Evolutionary conservation across 1,140 invertebrate species (phyloP).

Genomic region (Papilio glaucus): DNA sequence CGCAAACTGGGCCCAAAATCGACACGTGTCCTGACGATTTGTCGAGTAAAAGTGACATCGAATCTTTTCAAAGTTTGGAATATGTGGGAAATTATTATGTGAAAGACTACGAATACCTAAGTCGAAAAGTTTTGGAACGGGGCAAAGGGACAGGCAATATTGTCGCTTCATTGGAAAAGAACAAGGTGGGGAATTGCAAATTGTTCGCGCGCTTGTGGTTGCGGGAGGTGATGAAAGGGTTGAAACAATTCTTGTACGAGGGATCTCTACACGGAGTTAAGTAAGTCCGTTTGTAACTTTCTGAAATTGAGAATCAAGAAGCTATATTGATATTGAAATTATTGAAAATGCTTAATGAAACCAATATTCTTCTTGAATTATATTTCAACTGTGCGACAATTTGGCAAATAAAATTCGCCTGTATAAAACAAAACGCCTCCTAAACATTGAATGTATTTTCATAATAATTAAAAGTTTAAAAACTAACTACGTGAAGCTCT

Average conservation of each 20-base stretch:
- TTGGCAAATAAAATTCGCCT: too few species aligned
- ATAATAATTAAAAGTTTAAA: too few species aligned
- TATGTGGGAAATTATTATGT: constrained; percentile 65
- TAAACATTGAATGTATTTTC: too few species aligned
- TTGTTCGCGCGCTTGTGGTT: constrained; percentile 63
- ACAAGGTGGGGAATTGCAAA: constrained; percentile 45
- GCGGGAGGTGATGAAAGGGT: constrained; percentile 60
- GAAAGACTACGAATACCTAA: constrained; percentile 70
- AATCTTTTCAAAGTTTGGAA: constrained; percentile 33
- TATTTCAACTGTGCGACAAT: too few species aligned
- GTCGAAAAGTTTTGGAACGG: constrained; percentile 50
- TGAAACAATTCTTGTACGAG: constrained; percentile 74
- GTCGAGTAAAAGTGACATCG: constrained; percentile 16
- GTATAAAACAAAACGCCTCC: too few species aligned
- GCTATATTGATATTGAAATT: neutral
- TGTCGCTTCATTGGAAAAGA: constrained; percentile 41
- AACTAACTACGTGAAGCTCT: too few species aligned
- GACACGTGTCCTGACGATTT: neutral
- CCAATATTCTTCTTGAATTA: too few species aligned
- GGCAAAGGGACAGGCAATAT: constrained; percentile 42
- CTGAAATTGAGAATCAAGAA: constrained; percentile 41
- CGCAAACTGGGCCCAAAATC: neutral
- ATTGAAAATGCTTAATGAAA: neutral
- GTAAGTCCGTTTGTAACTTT: constrained; percentile 54
- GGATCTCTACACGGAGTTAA: constrained; percentile 78